Evolutionary conservation across 2,888 invertebrate species (phyloP), one percentile per base, ranked within the genome.

Genomic region (Dicycla oo): DNA sequence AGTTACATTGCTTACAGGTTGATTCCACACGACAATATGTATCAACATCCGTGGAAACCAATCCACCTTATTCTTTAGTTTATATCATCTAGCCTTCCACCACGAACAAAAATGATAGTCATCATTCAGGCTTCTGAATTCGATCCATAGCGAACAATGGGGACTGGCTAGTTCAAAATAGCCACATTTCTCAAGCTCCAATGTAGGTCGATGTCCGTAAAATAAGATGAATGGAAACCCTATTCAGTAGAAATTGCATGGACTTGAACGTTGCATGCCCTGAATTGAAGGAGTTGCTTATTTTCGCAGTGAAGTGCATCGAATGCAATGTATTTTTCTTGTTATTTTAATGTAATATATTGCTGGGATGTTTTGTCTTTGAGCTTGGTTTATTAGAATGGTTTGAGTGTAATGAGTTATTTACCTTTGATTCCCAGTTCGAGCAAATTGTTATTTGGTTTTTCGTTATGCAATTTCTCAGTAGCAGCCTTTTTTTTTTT

Each of bases 141-240:
- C 75, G 71, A 81, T 76, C 79, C 68, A 20, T 30, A 56, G 45
- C 71, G 75, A 71, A 86, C 86, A 86, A 86, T 75, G 70, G 63
- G 30, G 47, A 62, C 65, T 63, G 85, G 77, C 75, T 71, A 83
- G 74, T 82, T 80, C 77, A 87, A 85, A 85, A 85, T 84, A 81
- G 81, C 83, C 81, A 67, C 81, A 83, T 85, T 84, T 86, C 84
- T 86, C 81, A 78, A 81, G 83, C 80, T 77, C 68, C 83, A 65
- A 89, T 87, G 80, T 89, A 86, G 88, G 88, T 86, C 88, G 81
- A 82, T 87, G 88, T 85, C 84, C 86, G 82, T 79, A 83, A 88
- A 87, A 88, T 85, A 88, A 87, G 87, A 88, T 86, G 83, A 87
- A 88, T 87, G 80, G 86, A 81, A 69, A 81, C 82, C 73, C 83